These are phyloP conservation scores for Archips xylosteana DNA, from an alignment of 2,888 invertebrate species.

Conservation along the genomic window DNA sequence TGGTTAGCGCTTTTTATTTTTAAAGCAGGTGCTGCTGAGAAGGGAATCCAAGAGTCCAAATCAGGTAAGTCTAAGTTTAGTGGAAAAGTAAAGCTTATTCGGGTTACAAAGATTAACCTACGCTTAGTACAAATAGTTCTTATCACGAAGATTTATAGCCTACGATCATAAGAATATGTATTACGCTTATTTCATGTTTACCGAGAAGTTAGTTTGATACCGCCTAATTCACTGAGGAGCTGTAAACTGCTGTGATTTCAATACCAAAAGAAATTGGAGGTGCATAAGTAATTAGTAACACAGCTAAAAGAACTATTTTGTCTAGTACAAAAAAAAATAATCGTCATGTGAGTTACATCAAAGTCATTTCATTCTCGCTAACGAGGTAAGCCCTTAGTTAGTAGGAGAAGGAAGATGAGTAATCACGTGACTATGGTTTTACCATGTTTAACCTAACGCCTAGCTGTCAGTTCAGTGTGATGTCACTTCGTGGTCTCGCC, in stretches of 20 bases:
- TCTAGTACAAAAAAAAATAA: constrained; percentile 6
- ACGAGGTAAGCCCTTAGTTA: neutral
- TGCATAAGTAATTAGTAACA: constrained; percentile 9
- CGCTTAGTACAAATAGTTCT: constrained; percentile 75
- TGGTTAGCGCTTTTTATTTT: constrained; percentile 64
- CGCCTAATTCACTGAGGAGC: constrained; percentile 58
- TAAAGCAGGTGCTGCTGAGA: constrained; percentile 57
- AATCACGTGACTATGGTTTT: constrained; percentile 23
- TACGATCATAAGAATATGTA: constrained; percentile 83
- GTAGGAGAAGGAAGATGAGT: constrained; percentile 30
- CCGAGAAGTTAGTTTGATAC: constrained; percentile 46
- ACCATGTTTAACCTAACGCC: constrained; percentile 4
- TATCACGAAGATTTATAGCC: constrained; percentile 76
- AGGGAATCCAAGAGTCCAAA: constrained; percentile 61
- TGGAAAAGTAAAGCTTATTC: constrained; percentile 82
- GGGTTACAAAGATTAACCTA: constrained; percentile 70
- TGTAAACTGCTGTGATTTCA: constrained; percentile 16
- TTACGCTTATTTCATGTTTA: constrained; percentile 47
- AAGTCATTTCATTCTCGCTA: constrained; percentile 21
- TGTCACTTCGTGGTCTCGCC: constrained; percentile 1
- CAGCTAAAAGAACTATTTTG: neutral
- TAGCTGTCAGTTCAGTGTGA: constrained; percentile 4
- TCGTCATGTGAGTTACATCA: constrained; percentile 20
- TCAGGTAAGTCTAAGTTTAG: constrained; percentile 65
- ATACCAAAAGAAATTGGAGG: neutral